phyloP scores from a whole-genome alignment of 2,113 vertebrate species.

The Lepidothrix coronata region DNA sequence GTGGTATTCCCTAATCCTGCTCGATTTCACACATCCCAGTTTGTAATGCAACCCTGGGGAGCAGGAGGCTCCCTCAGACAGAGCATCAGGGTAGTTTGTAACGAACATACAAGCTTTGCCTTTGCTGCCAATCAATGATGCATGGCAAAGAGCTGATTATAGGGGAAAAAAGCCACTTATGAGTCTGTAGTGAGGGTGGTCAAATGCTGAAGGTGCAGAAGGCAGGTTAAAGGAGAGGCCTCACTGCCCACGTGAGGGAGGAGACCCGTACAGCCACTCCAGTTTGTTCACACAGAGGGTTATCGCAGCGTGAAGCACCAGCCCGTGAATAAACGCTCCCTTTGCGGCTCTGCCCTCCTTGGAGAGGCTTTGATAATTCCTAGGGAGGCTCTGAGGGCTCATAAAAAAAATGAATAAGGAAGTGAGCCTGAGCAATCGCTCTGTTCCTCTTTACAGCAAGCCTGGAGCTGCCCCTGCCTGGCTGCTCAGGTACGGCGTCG shows the following conservation, averaged over 20 bases:
- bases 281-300: fast-evolving
- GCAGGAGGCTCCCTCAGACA: not conserved
- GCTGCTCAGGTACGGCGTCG: not conserved
- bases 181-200: not conserved
- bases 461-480: not conserved
- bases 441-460: not conserved
- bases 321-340: not conserved
- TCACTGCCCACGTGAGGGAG: not conserved
- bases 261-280: not conserved
- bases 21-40: not conserved
- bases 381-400: not conserved
- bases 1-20: not conserved
- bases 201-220: not conserved
- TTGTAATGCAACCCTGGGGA: not conserved
- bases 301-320: fast-evolving
- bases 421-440: not conserved
- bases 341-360: fast-evolving
- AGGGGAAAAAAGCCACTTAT: not conserved
- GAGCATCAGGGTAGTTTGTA: not conserved
- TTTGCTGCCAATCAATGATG: not conserved
- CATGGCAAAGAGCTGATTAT: not conserved
- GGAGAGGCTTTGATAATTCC: not conserved
- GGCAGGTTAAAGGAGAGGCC: not conserved
- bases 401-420: not conserved
- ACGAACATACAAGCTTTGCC: not conserved